Base-by-base conservation (phyloP, 2,113 vertebrate genomes). In the Anser cygnoides region DNA sequence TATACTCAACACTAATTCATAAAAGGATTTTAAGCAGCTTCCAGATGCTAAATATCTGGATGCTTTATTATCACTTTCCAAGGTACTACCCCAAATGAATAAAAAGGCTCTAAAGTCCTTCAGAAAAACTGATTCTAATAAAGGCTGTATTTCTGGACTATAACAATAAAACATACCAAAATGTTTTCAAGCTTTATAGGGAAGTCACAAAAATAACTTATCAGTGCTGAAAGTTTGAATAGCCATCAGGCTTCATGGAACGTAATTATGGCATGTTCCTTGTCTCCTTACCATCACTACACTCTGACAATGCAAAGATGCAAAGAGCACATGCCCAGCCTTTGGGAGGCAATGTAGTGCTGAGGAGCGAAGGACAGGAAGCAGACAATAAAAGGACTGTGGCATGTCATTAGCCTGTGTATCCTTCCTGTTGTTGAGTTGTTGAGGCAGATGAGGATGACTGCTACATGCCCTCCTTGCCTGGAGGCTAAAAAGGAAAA, bases 261-360 rank as follows among this genome's bases (percentile, higher is more conserved):
- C 1, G 0, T 17, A 59, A 59, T 28, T 20, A 20, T 1, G 3
- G 20, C 4, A 5, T 9, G 5, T 16, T 75, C 9, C 39, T 50
- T 43, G 11, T 37, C 15, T 75, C 16, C 46, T 54, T 49, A 26
- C n/a, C n/a, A 67, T 14, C 25, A 57, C 25, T n/a, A 29, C 44
- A 28, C 18, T 74, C 50, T 82, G 15, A 15, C 26, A 83, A 25
- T 12, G 29, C 10, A 14, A 52, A 65, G 33, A 71, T 11, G 29
- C 10, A 12, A 58, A 65, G 33, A 71, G 22, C 21, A 16, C 12
- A 21, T 21, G 23, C 4, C 11, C 16, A 82, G 3, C 1, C 1
- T 59, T 20, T 57, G 44, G 61, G 70, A 89, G 49, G 22, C 28
- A 62, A 18, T 4, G 8, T 11, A 68, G 26, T 29, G 11, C 21